Evolutionary conservation across 2,888 invertebrate species (phyloP).

Genomic region (Troides aeacus): DNA sequence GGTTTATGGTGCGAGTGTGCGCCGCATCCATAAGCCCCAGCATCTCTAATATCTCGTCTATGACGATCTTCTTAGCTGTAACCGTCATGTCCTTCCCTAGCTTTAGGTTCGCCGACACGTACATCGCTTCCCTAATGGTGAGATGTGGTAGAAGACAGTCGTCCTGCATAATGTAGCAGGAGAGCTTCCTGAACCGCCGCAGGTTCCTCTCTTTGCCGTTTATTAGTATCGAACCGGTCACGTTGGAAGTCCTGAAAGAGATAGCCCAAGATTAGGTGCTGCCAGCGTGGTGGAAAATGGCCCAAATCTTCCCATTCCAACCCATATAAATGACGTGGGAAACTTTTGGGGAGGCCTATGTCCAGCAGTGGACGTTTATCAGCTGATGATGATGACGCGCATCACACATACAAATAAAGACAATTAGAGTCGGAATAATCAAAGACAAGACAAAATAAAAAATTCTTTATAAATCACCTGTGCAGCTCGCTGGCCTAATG

Average conservation of each 20-base stretch:
- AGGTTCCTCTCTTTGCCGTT: slow-evolving; percentile 93
- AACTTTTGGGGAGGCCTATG: too few species aligned
- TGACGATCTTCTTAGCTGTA: slow-evolving; percentile 87
- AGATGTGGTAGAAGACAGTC: slow-evolving; percentile 93
- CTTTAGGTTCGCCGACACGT: slow-evolving; percentile 95
- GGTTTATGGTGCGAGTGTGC: slow-evolving; percentile 88
- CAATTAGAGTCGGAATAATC: too few species aligned
- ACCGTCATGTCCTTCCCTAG: slow-evolving; percentile 88
- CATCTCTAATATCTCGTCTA: slow-evolving; percentile 92
- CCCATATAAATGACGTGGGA: too few species aligned
- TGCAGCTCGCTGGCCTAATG: too few species aligned
- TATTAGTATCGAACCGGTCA: slow-evolving; percentile 91
- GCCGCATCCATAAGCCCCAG: slow-evolving; percentile 89
- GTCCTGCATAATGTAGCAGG: slow-evolving; percentile 98
- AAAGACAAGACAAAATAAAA: too few species aligned
- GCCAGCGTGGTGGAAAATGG: too few species aligned
- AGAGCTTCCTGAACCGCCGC: slow-evolving; percentile 93
- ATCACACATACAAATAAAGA: too few species aligned
- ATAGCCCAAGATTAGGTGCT: background rate
- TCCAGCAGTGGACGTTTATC: too few species aligned
- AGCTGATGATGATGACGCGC: too few species aligned
- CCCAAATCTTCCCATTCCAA: too few species aligned
- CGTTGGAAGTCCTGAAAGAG: slow-evolving; percentile 86
- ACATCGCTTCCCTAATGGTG: slow-evolving; percentile 95
- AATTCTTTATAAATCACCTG: too few species aligned